Conservation (phyloP, 2,797 vertebrate genomes). For the Crocodylus rhombifer region DNA sequence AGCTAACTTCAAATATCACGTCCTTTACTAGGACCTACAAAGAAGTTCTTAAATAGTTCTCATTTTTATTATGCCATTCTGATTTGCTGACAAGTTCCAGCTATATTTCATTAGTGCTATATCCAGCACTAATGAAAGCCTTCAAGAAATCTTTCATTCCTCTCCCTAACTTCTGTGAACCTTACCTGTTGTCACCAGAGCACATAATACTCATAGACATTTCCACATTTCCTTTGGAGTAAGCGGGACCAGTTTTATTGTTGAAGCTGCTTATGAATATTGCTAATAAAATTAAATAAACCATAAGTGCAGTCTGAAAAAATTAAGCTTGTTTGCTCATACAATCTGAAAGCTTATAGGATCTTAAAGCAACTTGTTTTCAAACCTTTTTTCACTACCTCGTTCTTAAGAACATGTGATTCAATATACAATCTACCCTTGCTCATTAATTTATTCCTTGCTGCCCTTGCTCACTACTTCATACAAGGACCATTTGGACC, state of each 20-base stretch:
- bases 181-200: background rate
- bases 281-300: background rate
- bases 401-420: background rate
- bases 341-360: background rate
- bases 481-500: background rate
- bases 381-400: constrained; percentile 8
- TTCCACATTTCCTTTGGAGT: background rate
- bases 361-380: background rate
- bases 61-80: background rate
- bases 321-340: background rate
- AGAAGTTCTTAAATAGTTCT: background rate
- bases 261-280: background rate
- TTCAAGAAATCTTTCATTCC: background rate
- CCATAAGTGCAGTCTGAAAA: background rate
- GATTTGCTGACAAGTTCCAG: background rate
- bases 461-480: background rate
- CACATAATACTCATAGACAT: background rate
- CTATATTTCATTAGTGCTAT: background rate
- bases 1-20: background rate
- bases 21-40: background rate
- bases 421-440: background rate
- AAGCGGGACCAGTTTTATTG: background rate
- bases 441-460: constrained; percentile 28
- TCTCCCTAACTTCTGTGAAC: background rate
- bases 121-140: background rate